Percentiles rank a stretch among this genome's conserved stretches.
Conservation (phyloP, 2,888 invertebrate genomes). For the Drosophila anceps region DNA sequence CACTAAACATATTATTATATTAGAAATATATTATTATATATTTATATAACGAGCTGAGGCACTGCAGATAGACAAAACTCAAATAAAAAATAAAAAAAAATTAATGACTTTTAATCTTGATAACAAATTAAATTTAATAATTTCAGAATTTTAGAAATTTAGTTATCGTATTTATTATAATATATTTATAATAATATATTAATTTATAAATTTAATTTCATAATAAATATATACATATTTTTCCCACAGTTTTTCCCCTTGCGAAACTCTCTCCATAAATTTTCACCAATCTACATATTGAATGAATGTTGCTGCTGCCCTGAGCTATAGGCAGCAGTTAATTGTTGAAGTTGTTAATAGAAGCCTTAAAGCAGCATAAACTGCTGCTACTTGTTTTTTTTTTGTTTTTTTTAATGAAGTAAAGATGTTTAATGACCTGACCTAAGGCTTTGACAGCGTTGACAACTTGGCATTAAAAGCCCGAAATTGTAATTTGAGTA, state of each 20-base stretch:
- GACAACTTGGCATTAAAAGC: slow-evolving; percentile 77
- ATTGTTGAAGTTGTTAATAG: slow-evolving; percentile 73
- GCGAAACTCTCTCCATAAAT: not conserved
- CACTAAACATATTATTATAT: no score
- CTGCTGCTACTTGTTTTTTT: slow-evolving; percentile 17
- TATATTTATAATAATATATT: not conserved
- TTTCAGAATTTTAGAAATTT: no score
- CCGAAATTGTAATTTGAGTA: slow-evolving; percentile 76
- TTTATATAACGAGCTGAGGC: no score
- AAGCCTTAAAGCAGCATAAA: slow-evolving; percentile 54
- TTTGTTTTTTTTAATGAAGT: slow-evolving; percentile 19
- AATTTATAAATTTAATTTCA: not conserved
- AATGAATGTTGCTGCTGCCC: not conserved
- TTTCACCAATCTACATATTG: no score
- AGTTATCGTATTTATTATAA: no score
- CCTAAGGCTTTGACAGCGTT: slow-evolving; percentile 62
- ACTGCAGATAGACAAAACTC: no score
- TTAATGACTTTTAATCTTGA: no score
- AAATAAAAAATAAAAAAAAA: no score
- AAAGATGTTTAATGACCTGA: slow-evolving; percentile 74
- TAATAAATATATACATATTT: not conserved
- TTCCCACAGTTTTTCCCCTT: not conserved
- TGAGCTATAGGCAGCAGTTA: slow-evolving; percentile 44
- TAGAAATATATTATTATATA: no score
- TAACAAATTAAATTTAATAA: no score